Evolutionary conservation across 2,113 vertebrate species (phyloP), one percentile per base, ranked within the genome.

Genomic region (Chloebia gouldiae): DNA sequence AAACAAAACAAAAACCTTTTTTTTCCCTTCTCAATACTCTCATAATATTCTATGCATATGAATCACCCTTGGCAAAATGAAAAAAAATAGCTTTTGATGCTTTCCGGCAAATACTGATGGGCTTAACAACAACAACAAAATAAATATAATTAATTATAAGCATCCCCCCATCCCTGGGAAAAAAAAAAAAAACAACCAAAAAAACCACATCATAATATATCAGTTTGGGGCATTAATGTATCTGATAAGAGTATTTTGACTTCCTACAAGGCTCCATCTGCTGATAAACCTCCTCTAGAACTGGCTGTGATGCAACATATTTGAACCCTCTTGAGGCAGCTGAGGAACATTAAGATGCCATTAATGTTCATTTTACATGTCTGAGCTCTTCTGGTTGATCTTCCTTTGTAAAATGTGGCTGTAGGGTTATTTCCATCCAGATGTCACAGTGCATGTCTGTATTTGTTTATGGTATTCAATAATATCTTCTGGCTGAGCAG

Each of bases 381-480:
- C 65, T 94, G 84, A 88, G 56, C 28, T 86, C 57, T 68, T 70
- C 45, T 45, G 37, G 39, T 90, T 87, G 24, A 31, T 45, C 15
- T 78, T 72, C 64, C 42, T 90, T 91, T 78, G 40, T 76, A 87
- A 85, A 91, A 92, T 86, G 35, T 77, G 49, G 65, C 83, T 87
- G 56, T 91, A 40, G 61, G 83, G 68, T 31, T 92, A 25, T 95
- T 96, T 96, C 57, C 20, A 71, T 94, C 79, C 92, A 97, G 93
- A 97, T 96, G 90, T 96, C 88, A 96, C 78, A 70, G 35, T 56
- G 30, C 2, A 13, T 60, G 89, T 91, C 40, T 91, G 45, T 59
- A 71, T 93, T 96, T 97, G 61, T 92, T 96, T 94, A 81, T 83
- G 16, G 65, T 49, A 90, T 92, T 96, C 86, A 96, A 96, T 96